Evolutionary conservation across 2,113 vertebrate species (phyloP).

Genomic region (Alces alces): DNA sequence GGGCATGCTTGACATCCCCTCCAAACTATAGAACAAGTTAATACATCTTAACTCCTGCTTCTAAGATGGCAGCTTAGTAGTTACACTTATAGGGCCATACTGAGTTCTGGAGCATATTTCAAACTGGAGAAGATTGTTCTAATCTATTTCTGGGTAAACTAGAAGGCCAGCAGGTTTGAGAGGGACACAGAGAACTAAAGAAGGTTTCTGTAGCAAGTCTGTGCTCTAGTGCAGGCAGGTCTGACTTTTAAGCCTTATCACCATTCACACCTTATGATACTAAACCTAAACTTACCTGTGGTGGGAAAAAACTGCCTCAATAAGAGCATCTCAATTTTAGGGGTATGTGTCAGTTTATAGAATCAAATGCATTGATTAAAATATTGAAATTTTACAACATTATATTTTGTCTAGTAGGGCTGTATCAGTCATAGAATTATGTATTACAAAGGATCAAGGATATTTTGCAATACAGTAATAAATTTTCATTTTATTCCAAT

Average conservation of each 20-base stretch:
- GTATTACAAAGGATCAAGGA: neutral
- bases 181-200: neutral
- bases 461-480: too few species aligned
- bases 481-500: neutral
- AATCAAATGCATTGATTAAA: neutral
- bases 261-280: neutral
- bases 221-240: neutral
- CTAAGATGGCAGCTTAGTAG: neutral
- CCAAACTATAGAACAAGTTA: neutral
- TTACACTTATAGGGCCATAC: neutral
- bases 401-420: neutral
- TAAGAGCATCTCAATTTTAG: neutral
- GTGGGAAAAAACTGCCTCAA: neutral
- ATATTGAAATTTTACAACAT: neutral
- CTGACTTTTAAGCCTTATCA: neutral
- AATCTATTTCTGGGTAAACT: neutral
- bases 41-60: neutral
- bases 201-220: neutral
- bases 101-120: neutral
- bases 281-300: neutral
- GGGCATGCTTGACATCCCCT: neutral
- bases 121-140: neutral
- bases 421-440: neutral
- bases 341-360: neutral
- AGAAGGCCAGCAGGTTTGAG: neutral